Evolutionary conservation across 2,113 vertebrate genomes (phyloP), one percentile per base, ranked within the genome.

Genomic region (Chascanopsetta lugubris): DNA sequence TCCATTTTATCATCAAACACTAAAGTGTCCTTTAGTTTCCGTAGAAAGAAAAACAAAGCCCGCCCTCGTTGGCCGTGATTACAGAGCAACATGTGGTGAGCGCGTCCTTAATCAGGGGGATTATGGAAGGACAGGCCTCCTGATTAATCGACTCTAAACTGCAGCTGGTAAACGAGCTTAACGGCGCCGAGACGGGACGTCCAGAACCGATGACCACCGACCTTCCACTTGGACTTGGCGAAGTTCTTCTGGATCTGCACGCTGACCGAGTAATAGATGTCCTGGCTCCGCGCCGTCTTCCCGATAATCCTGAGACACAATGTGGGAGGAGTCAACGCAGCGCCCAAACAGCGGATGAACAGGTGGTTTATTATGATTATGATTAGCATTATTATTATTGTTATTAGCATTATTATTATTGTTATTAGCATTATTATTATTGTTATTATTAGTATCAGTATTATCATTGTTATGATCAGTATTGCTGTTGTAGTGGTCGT

Each of bases 161-260:
- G 32, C 42, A 46, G 42, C 25, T 8, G 55, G 40, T 72, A 30
- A 26, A 72, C 54, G 43, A 46, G 66, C 7, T 80, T 38, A 76
- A 6, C 36, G 42, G 8, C 65, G 50, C 51, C 64, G 63, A 36
- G 55, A 71, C n/a, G n/a, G n/a, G n/a, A n/a, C n/a, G n/a, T n/a
- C n/a, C n/a, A n/a, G n/a, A 57, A 53, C 61, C 30, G 12, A 30
- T 5, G 42, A 22, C 1, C 13, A 85, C 94, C 93, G 82, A 98
- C 97, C 94, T 94, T 95, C 97, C 97, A 99, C 72, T 96, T 98
- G 90, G 93, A 95, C 91, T 94, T 97, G 82, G 95, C 96, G 55
- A 98, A 98, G 92, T 98, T 98, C 72, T 97, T 98, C 82, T 98
- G 95, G 78, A 98, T 98, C 92, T 99, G 96, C 50, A 91, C 90